Evolutionary conservation across 2,797 vertebrate genomes (phyloP), one percentile per base, ranked within the genome.

Genomic region (Rhyacichthys aspro): DNA sequence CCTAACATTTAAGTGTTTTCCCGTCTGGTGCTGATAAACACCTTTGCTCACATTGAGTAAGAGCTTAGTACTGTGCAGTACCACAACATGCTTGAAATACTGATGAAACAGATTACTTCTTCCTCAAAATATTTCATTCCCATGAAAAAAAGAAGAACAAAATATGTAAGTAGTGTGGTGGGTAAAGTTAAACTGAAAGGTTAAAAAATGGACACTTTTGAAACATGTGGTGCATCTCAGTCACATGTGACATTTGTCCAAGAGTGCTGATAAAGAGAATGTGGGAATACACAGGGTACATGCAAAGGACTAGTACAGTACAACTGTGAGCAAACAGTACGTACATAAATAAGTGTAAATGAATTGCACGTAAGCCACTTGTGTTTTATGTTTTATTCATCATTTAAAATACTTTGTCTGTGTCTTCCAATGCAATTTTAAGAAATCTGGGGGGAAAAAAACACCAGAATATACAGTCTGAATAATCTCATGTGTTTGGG

Each of bases 11-110:
- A 71, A 84, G 81, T 87, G 84, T 88, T 90, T 88, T 86, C 69
- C 79, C 72, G 88, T 89, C 88, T 90, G 80, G 49, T 70, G 60
- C 82, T 88, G 84, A 91, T 89, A 87, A 90, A 90, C 87, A 88
- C 73, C 71, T 82, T 41, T 61, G 52, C 78, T 78, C 73, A 78
- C 58, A 58, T 59, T 76, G 83, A 83, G 67, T 76, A 82, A 84
- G 14, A 0, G 59, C 37, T 19, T 19, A 0, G 45, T 50, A 60
- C 63, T 46, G 46, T 57, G 65, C 3, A 11, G 42, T 34, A 54
- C 6, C 2, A 60, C 67, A 69, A 41, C 46, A 12, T 46, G 9
- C 64, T 43, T 61, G 38, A 59, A 46, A 45, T 53, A 19, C 17
- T 83, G 73, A 78, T 63, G 39, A 71, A 9, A 15, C 9, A 34